These are phyloP conservation scores for Clytia hemisphaerica DNA, from an alignment of 30 jellyfish, hydroid and myxozoan genomes.

Conservation along the genomic window DNA sequence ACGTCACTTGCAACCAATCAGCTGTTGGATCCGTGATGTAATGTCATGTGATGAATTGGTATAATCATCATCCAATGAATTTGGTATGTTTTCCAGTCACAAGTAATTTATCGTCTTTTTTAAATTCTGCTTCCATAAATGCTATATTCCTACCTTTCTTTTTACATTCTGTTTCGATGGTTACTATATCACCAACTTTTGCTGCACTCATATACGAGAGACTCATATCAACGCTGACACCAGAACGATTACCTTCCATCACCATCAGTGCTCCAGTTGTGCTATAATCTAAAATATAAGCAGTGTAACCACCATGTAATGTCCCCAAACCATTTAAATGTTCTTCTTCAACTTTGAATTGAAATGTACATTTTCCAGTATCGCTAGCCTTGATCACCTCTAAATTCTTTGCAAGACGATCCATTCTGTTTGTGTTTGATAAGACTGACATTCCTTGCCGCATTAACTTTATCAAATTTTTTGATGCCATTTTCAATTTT, in stretches of 20 bases:
- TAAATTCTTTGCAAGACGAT: conserved; percentile 19
- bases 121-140: conserved; percentile 47
- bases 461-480: too few species aligned
- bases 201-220: conserved; percentile 73
- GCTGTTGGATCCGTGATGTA: too few species aligned
- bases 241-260: conserved; percentile 32
- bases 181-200: conserved; percentile 62
- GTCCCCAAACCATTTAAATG: conserved; percentile 48
- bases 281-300: conserved; percentile 59
- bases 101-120: conserved; percentile 49
- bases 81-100: conserved; percentile 90
- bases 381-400: conserved; percentile 48
- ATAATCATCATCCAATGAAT: too few species aligned
- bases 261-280: conserved; percentile 52
- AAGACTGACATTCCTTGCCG: too few species aligned
- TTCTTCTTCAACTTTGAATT: conserved; percentile 55
- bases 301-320: conserved; percentile 74
- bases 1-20: too few species aligned
- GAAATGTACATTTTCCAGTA: conserved; percentile 46
- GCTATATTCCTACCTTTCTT: conserved; percentile 64
- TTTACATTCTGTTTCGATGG: conserved; percentile 54
- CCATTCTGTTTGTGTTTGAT: conserved; percentile 7
- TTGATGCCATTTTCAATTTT: too few species aligned
- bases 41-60: too few species aligned
- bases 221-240: conserved; percentile 77